Evolutionary conservation across 1,140 invertebrate genomes (phyloP).

Genomic region (Euwallacea fornicatus): DNA sequence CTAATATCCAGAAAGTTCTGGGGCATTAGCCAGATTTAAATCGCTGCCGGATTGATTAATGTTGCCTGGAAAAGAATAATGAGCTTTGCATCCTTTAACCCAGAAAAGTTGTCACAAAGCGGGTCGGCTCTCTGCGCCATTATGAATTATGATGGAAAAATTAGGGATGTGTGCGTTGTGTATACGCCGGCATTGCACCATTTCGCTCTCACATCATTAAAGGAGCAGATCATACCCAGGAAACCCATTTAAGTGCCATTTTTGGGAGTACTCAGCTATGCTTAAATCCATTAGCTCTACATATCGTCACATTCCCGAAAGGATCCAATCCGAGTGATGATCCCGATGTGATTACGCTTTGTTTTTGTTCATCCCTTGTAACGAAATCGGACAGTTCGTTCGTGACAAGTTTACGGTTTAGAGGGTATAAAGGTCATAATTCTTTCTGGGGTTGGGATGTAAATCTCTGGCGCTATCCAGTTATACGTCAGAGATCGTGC

Average conservation of each 20-base stretch:
- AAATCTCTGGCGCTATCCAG: too few relatives aligned
- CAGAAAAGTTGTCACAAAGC: conserved; percentile 43
- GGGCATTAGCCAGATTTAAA: conserved; percentile 41
- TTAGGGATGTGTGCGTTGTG: too few relatives aligned
- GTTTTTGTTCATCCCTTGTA: conserved; percentile 17
- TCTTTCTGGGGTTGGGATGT: conserved; percentile 25
- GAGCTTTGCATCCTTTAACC: conserved; percentile 43
- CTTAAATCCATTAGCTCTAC: too few relatives aligned
- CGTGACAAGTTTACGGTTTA: conserved; percentile 42
- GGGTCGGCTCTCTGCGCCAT: conserved; percentile 1
- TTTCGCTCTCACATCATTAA: too few relatives aligned
- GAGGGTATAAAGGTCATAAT: conserved; percentile 45
- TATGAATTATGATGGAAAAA: not conserved
- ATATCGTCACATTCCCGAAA: too few relatives aligned
- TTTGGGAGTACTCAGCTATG: too few relatives aligned
- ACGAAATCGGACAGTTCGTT: conserved; percentile 24
- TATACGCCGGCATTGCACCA: too few relatives aligned
- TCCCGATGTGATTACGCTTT: not conserved
- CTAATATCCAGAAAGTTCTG: conserved; percentile 43
- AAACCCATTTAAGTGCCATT: too few relatives aligned
- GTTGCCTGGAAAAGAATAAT: conserved; percentile 46
- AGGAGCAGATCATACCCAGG: too few relatives aligned
- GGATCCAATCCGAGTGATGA: not conserved
- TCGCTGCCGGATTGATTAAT: conserved; percentile 45
- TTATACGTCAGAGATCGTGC: too few relatives aligned